Evolutionary conservation across 2,113 vertebrate genomes (phyloP), one percentile per base, ranked within the genome.

Genomic region (Leptocoma aspasia): DNA sequence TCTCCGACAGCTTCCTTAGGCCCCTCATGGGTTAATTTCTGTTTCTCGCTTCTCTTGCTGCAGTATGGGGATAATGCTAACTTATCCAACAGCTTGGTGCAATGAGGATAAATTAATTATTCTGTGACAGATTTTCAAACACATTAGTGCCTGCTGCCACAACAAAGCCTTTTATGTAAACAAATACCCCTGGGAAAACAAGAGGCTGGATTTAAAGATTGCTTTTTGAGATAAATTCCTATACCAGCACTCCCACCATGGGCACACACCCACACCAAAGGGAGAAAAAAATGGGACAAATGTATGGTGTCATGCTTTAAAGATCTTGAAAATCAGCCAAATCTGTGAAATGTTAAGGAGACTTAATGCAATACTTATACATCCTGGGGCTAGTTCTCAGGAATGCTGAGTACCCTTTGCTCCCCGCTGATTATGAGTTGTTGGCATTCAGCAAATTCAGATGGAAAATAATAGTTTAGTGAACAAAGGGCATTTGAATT

Each of bases 291-390:
- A 82, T 1, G 15, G 15, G 16, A 83, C 27, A 71, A 91, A 88
- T 88, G n/a, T 63, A 88, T 2, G 4, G 49, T 93, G 79, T 93
- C 82, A 61, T 75, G 75, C 71, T 80, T 86, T 91, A 92, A 86
- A 95, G 75, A 30, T 56, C 60, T 82, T 90, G 93, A 93, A 88
- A 94, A 96, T 83, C 64, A 86, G 39, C 92, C 88, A 95, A 92
- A 95, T 91, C n/a, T 91, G 10, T 83, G 84, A 94, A 96, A 94
- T 49, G 71, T 39, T 78, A 80, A 77, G 56, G 79, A 94, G 88
- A 81, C 52, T 94, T 95, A 86, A 88, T 80, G 71, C 47, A 92
- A 81, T 85, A 63, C 50, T 86, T 82, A 15, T 1, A 81, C 37
- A 93, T 75, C 87, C 84, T 90, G 87, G 76, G 82, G 68, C 85